Percentiles rank a stretch among this genome's conserved stretches.
These are phyloP conservation scores for Cryptoprocta ferox DNA, from an alignment of 2,797 vertebrate genomes.

Conservation along the genomic window DNA sequence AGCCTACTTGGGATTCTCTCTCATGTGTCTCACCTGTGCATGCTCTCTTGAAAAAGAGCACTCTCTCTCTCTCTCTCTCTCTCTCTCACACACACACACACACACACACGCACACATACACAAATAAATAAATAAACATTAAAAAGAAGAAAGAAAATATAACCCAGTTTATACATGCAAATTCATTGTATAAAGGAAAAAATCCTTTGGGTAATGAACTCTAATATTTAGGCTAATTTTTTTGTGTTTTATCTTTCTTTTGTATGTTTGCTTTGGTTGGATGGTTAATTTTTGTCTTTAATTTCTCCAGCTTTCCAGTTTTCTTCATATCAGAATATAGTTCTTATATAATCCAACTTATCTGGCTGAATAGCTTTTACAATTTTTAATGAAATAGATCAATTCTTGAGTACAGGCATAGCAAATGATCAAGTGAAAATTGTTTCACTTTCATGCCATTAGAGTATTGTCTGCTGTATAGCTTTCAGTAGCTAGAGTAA, in stretches of 20 bases:
- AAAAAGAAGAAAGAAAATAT: neutral
- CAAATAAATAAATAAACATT: too few relatives aligned
- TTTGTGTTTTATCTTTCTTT: neutral
- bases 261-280: neutral
- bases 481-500: neutral
- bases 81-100: too few relatives aligned
- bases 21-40: too few relatives aligned
- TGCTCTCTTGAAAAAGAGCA: too few relatives aligned
- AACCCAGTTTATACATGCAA: neutral
- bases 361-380: neutral
- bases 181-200: neutral
- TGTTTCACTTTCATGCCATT: neutral
- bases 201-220: neutral
- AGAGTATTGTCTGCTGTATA: neutral
- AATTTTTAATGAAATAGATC: neutral
- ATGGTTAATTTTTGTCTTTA: neutral
- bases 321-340: neutral
- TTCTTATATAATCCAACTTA: neutral
- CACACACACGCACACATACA: too few relatives aligned
- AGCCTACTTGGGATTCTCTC: too few relatives aligned
- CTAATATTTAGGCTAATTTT: neutral
- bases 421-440: neutral
- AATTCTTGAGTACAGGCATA: neutral
- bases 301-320: neutral
- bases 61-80: too few relatives aligned